Percentiles rank a stretch among this genome's conserved stretches.
Conservation (phyloP, 2,888 invertebrate genomes). For the Acleris literana region DNA sequence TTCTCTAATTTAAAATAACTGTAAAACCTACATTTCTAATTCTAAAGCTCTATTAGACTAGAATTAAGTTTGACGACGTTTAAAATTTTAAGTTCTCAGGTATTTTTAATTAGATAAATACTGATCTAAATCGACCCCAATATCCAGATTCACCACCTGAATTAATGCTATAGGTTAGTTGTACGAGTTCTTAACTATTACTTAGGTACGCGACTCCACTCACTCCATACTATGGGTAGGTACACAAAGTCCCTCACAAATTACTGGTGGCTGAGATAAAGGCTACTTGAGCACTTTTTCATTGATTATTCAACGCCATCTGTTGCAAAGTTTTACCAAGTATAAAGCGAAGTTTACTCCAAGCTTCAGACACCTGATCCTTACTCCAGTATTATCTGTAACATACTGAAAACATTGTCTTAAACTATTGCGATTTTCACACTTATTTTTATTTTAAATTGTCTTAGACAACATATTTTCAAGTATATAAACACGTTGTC, state of each 20-base stretch:
- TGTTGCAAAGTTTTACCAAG: slow-evolving; percentile 32
- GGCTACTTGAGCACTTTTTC: slow-evolving; percentile 23
- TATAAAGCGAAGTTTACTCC: slow-evolving; percentile 24
- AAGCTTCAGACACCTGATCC: slow-evolving; percentile 26
- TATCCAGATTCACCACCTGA: too few relatives aligned
- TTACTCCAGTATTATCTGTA: not conserved
- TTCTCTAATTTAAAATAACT: too few relatives aligned
- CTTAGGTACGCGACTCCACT: not conserved
- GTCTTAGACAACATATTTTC: too few relatives aligned
- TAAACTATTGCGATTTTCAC: not conserved
- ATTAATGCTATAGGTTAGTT: too few relatives aligned
- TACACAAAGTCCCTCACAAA: slow-evolving; percentile 9
- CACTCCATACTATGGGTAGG: slow-evolving; percentile 11
- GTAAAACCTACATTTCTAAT: too few relatives aligned
- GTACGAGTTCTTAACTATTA: too few relatives aligned
- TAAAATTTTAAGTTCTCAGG: too few relatives aligned
- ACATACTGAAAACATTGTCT: slow-evolving; percentile 1
- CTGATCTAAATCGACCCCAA: too few relatives aligned
- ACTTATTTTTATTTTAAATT: not conserved
- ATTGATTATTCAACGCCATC: slow-evolving; percentile 30
- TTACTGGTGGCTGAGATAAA: slow-evolving; percentile 13
- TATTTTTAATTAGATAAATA: too few relatives aligned
- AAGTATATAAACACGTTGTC: too few relatives aligned
- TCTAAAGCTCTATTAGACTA: too few relatives aligned
- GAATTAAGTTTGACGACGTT: too few relatives aligned